Evolutionary conservation across 1,140 invertebrate genomes (phyloP), one percentile per base, ranked within the genome.

Genomic region (Drosophila willistoni): DNA sequence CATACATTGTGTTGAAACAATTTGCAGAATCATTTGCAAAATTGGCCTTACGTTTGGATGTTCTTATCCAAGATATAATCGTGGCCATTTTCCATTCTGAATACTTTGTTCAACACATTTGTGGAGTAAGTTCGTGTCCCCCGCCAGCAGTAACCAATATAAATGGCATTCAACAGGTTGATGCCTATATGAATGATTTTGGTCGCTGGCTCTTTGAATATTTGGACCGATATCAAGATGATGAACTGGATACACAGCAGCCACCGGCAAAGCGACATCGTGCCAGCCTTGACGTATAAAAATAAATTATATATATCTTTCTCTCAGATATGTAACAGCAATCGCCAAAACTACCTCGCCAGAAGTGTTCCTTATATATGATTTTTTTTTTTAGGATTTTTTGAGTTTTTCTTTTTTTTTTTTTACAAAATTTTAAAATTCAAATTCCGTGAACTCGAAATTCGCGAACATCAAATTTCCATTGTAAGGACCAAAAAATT

Each of bases 1-100:
- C 91, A 0, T 92, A 79, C 42, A 54, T 81, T 34, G 76, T 86
- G 10, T 67, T 92, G 0, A 92, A 91, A 51, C 91, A 92, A 34
- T 80, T 92, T 25, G 64, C 91, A 0, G 91, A 92, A 67, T 90
- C 91, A 0, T 78, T 92, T 56, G 85, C 89, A 22, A 92, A 92
- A 51, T 59, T 92, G 9, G 70, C 83, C 0, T 29, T 92, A 17
- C 89, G 91, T 0, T 13, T 89, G 63, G 76, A 85, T 42, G 91
- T 92, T 0, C 22, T 89, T 1, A 64, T 73, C 6, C 64, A 74
- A 6, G 91, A 92, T 62, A 90, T 85, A 0, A 63, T 83, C 33
- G 68, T 79, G 19, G 78, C 86, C 29, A 83, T 90, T 42, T 89
- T 82, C n/a, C 76, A 92, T 33, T 81, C 82, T 22, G 91, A 92